These are phyloP conservation scores for Podarcis siculus DNA, from an alignment of 2,797 vertebrate species.

Conservation along the genomic window DNA sequence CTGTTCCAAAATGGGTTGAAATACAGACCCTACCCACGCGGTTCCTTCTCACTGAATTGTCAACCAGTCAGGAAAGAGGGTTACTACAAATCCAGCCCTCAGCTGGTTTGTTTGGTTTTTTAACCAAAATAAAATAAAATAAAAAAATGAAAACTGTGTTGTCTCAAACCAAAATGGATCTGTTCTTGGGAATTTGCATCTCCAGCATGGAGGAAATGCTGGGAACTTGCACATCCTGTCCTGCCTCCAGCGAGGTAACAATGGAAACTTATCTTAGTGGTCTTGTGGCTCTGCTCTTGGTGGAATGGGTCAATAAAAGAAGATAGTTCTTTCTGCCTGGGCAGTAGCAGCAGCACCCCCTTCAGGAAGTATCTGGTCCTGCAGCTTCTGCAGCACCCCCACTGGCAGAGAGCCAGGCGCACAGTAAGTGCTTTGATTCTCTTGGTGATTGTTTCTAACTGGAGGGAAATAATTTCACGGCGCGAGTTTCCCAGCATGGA, in stretches of 20 bases:
- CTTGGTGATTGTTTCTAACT: conserved; percentile 31
- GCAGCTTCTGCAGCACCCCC: background rate
- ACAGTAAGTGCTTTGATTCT: conserved; percentile 39
- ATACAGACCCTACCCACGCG: background rate
- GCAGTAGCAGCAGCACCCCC: background rate
- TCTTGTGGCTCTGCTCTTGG: background rate
- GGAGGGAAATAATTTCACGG: conserved; percentile 42
- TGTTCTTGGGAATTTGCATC: too few species aligned
- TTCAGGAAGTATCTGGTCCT: background rate
- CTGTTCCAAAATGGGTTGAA: background rate
- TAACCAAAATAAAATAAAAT: too few species aligned
- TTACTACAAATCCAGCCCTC: background rate
- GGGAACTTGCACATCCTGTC: background rate
- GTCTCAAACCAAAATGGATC: background rate
- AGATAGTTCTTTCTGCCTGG: background rate
- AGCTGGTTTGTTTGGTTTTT: too few species aligned
- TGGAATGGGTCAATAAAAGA: background rate
- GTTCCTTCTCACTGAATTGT: background rate
- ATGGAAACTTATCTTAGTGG: background rate
- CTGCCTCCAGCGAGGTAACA: background rate
- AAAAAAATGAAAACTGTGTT: too few species aligned
- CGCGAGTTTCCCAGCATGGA: conserved; percentile 44
- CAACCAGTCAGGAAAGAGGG: background rate
- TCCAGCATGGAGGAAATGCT: background rate
- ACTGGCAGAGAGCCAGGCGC: background rate